Conservation (phyloP, 2,888 invertebrate species). For the Thymelicus acteon region DNA sequence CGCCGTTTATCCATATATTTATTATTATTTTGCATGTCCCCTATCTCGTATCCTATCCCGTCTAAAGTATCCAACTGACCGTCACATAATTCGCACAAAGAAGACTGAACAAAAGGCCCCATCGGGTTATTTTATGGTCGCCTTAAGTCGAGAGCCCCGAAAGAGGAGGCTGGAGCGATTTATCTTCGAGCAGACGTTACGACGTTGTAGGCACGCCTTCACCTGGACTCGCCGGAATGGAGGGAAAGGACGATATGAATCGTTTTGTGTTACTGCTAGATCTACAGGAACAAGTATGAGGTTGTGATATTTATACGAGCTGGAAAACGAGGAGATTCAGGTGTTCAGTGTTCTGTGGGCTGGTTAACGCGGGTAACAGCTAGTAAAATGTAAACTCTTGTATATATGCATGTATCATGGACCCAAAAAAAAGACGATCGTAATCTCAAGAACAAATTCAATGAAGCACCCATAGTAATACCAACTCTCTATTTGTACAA, state of each 20-base stretch:
- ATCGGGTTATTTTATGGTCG: conserved; percentile 64
- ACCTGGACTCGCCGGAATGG: conserved; percentile 14
- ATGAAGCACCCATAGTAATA: no score
- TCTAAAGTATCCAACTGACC: conserved; percentile 27
- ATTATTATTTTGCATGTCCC: conserved; percentile 33
- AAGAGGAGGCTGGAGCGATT: conserved; percentile 56
- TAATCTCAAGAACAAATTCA: no score
- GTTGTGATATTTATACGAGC: no score
- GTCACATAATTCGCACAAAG: conserved; percentile 40
- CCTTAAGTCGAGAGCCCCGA: conserved; percentile 59
- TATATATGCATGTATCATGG: no score
- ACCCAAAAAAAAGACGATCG: no score
- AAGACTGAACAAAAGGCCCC: conserved; percentile 61
- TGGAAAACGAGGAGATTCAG: no score
- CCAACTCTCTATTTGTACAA: no score
- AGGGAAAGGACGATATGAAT: neutral
- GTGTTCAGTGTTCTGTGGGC: no score
- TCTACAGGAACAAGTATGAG: no score
- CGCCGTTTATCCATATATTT: conserved; percentile 20
- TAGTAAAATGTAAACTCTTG: no score
- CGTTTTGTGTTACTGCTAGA: neutral
- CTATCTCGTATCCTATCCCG: conserved; percentile 14
- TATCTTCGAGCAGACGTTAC: conserved; percentile 61
- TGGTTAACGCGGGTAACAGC: no score
- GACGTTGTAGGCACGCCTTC: conserved; percentile 41